Evolutionary conservation across 2,113 vertebrate genomes (phyloP).

Genomic region (Pyrgilauda ruficollis): DNA sequence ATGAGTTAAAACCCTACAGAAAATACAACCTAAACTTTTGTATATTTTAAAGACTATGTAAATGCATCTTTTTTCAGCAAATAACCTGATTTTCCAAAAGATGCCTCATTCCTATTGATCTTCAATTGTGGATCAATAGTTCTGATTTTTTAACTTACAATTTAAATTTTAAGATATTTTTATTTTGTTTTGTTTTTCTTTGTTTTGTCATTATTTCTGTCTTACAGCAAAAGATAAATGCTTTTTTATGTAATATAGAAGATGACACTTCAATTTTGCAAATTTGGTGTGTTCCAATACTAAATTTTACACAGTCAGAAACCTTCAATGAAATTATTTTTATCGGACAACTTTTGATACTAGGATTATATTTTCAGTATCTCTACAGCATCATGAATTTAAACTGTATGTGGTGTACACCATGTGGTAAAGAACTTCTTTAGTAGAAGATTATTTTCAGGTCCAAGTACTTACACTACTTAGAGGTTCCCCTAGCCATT

Average conservation of each 20-base stretch:
- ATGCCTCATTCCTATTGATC: neutral
- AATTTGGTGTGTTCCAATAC: neutral
- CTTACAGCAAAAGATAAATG: neutral
- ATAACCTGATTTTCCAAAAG: neutral
- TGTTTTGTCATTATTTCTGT: neutral
- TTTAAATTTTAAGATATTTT: neutral
- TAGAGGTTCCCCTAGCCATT: neutral
- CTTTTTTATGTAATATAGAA: neutral
- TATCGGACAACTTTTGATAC: neutral
- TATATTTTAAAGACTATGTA: neutral
- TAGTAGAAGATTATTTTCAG: neutral
- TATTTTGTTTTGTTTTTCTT: neutral
- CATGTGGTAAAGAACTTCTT: neutral
- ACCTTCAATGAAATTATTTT: neutral
- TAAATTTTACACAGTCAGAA: neutral
- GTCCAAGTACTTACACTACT: neutral
- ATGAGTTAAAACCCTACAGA: neutral
- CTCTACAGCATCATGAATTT: neutral
- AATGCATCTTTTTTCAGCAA: neutral
- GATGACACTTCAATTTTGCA: neutral
- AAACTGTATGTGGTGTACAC: neutral
- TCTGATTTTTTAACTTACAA: neutral
- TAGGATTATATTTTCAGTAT: neutral
- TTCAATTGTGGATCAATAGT: neutral
- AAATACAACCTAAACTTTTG: neutral